Base-by-base conservation (phyloP, 2,797 vertebrate genomes). In the Garrulus glandarius region DNA sequence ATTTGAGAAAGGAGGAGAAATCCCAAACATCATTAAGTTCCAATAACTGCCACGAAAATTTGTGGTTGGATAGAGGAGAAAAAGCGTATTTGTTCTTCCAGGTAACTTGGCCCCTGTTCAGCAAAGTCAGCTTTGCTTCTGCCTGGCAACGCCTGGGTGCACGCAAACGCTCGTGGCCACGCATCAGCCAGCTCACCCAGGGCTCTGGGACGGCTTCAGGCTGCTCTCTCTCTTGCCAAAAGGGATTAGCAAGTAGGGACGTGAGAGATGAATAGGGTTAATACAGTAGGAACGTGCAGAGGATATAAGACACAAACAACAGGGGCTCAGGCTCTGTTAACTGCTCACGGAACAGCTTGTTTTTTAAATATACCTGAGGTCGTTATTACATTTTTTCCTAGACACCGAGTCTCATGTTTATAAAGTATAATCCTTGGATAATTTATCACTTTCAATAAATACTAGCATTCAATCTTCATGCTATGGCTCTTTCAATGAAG, bases 361-460 rank as follows among this genome's bases (percentile, higher is more conserved):
- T 90, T 94, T 92, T 94, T 32, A 64, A 80, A 68, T 78, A 65
- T 59, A 74, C 29, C 46, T 93, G 19, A 61, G n/a, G 76, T 34
- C 75, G 34, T 84, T 81, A 57, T 59, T 92, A 50, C 34, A 55
- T 78, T 86, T 84, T 91, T 87, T 79, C 61, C 70, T 91, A 81
- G 82, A 63, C 53, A 36, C 18, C 18, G 41, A 86, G 61, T 63
- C 65, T 57, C 21, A 29, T 71, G 86, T 87, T 92, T 93, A 63
- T 89, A 83, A 94, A 72, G 70, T 56, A 44, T 79, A 92, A 69
- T 89, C 63, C 89, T 71, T 68, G 72, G 64, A 72, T 75, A 80
- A 89, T 90, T 95, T 94, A 93, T 97, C 60, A 44, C 56, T 92
- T 95, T 78, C 69, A 92, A 80, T 79, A 96, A 93, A 89, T 79